Base-by-base conservation (phyloP, 2,113 vertebrate species). In the Rhagologus leucostigma region DNA sequence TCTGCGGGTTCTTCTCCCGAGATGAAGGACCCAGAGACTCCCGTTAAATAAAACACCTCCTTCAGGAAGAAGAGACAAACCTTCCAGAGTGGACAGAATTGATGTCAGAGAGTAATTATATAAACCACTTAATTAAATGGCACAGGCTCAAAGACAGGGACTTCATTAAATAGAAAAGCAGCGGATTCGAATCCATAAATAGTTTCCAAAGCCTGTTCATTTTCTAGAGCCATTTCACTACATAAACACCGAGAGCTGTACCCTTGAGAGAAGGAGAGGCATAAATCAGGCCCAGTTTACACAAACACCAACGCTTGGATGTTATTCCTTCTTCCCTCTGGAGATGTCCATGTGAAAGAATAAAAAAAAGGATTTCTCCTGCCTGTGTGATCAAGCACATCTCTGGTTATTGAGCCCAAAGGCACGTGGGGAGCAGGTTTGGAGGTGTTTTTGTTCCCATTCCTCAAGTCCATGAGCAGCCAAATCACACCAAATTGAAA, bases 91-190 rank as follows among this genome's bases (percentile, higher is more conserved):
- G 87, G 93, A 53, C 44, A 91, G 90, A 93, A 89, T 27, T 90
- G 95, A 96, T 97, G 94, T 41, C 77, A 85, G 90, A 88, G 42
- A 93, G 78, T 89, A 97, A 97, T 97, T 95, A 93, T 23, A 90
- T 35, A 47, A 91, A 95, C 37, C 53, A 85, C 67, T 83, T 94
- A 89, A 97, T 94, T 77, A 97, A 97, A 96, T 67, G 83, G 85
- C 94, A 87, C 59, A 87, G 64, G 86, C 80, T 96, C 85, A 93
- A 79, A 96, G 81, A 70, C 70, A 91, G 86, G 57, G 67, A 82
- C 78, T 95, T 90, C 93, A 93, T 74, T 90, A 91, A 88, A 65
- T 0, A 90, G 80, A 93, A 88, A 69, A 89, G 82, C 79, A 95
- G 87, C 82, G 77, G 77, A 37, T 73, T 95, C 1, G 5, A 94